These are phyloP conservation scores for Eulithis prunata DNA, from an alignment of 2,888 invertebrate genomes.

Conservation along the genomic window DNA sequence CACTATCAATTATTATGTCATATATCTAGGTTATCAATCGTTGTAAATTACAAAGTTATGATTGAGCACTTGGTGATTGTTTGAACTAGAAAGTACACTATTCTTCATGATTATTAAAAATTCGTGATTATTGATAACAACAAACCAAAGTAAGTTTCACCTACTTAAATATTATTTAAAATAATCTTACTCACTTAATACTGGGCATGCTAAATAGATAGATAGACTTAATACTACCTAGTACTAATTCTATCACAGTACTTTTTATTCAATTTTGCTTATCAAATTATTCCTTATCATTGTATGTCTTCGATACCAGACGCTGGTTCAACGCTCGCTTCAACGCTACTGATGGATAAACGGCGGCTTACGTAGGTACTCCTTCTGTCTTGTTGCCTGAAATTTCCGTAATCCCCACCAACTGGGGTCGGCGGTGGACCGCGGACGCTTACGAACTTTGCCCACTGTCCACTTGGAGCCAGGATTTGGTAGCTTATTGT, in stretches of 20 bases:
- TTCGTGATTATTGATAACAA: too few species aligned
- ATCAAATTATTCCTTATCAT: conserved; percentile 10
- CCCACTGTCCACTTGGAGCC: conserved; percentile 55
- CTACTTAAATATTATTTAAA: too few species aligned
- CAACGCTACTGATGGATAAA: conserved; percentile 29
- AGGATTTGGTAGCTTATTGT: conserved; percentile 50
- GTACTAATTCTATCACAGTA: too few species aligned
- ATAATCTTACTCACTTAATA: too few species aligned
- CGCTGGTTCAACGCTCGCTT: conserved; percentile 12
- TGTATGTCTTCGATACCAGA: conserved; percentile 9
- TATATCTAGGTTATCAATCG: conserved; percentile 37
- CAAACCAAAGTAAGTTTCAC: too few species aligned
- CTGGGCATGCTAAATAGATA: too few species aligned
- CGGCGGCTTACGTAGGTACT: conserved; percentile 34
- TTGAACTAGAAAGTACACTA: neutral
- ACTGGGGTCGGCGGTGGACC: conserved; percentile 58
- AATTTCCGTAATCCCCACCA: conserved; percentile 58
- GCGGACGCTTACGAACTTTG: conserved; percentile 62
- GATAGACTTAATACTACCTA: too few species aligned
- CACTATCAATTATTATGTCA: conserved; percentile 40
- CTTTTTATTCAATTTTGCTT: conserved; percentile 1
- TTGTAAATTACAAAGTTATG: conserved; percentile 20
- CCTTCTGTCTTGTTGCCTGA: conserved; percentile 40
- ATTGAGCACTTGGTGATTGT: conserved; percentile 13
- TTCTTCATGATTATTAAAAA: neutral